Evolutionary conservation across 37 sponge, comb jelly and placozoan genomes (phyloP).

Genomic region (Chondrosia reniformis): DNA sequence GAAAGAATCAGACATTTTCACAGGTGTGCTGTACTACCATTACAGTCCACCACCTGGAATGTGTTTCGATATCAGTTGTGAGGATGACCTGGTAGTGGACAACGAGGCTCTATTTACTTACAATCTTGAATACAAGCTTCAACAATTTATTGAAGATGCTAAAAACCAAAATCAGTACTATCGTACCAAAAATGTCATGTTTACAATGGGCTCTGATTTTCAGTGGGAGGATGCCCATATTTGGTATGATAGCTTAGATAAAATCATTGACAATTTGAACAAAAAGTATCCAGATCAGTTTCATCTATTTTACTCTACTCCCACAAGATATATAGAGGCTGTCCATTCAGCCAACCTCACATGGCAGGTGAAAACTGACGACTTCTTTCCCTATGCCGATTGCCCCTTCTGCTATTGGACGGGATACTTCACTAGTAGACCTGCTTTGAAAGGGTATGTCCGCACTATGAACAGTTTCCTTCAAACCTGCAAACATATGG

Average conservation of each 20-base stretch:
- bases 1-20: slow-evolving; percentile 66
- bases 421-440: slow-evolving; percentile 74
- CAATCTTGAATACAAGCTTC: slow-evolving; percentile 66
- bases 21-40: slow-evolving; percentile 64
- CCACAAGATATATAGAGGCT: slow-evolving; percentile 74
- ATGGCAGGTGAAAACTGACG: slow-evolving; percentile 87
- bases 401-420: slow-evolving; percentile 49
- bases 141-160: slow-evolving; percentile 42
- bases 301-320: slow-evolving; percentile 95
- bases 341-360: slow-evolving; percentile 42
- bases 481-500: slow-evolving; percentile 64
- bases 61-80: slow-evolving; percentile 77
- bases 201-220: slow-evolving; percentile 96
- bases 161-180: slow-evolving; percentile 39
- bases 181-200: slow-evolving; percentile 81
- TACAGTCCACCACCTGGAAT: slow-evolving; percentile 86
- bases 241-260: slow-evolving; percentile 88
- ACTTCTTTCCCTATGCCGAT: slow-evolving; percentile 95
- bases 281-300: slow-evolving; percentile 26
- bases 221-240: slow-evolving; percentile 71
- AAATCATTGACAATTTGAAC: slow-evolving; percentile 81
- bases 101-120: slow-evolving; percentile 66
- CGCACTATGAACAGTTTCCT: slow-evolving; percentile 41
- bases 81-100: slow-evolving; percentile 74
- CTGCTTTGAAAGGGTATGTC: slow-evolving; percentile 65